A percentile compares a stretch with the other conserved stretches of the same genome.
Evolutionary conservation across 2,888 invertebrate genomes (phyloP).

Genomic region (Catonia carolina): DNA sequence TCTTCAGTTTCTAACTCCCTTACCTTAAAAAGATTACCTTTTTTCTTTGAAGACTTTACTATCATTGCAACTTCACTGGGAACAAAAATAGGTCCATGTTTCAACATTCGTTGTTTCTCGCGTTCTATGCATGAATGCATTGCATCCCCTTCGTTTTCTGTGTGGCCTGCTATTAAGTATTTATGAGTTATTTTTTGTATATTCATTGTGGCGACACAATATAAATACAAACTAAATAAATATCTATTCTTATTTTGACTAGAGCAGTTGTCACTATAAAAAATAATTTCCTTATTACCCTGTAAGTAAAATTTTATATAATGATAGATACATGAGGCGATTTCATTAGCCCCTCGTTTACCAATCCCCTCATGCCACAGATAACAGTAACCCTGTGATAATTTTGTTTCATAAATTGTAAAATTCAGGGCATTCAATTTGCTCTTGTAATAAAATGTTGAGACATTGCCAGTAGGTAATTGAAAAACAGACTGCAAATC

Average conservation of each 20-base stretch:
- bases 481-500: neutral
- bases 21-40: neutral
- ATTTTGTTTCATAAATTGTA: neutral
- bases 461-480: neutral
- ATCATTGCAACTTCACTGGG: neutral
- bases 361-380: neutral
- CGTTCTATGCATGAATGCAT: constrained; percentile 22
- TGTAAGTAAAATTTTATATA: neutral
- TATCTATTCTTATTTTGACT: neutral
- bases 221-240: neutral
- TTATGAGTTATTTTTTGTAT: constrained; percentile 20
- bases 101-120: constrained; percentile 15
- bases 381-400: neutral
- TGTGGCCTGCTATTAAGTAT: constrained; percentile 20
- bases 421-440: neutral
- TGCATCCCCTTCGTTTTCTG: constrained; percentile 23
- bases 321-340: neutral
- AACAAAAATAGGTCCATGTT: constrained; percentile 15
- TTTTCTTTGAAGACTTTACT: neutral
- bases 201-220: neutral
- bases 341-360: neutral
- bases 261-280: neutral
- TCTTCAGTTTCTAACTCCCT: neutral
- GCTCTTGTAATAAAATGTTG: neutral
- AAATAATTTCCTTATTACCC: neutral